Base-by-base conservation (phyloP, 1,140 invertebrate genomes). In the Bombus confusus region DNA sequence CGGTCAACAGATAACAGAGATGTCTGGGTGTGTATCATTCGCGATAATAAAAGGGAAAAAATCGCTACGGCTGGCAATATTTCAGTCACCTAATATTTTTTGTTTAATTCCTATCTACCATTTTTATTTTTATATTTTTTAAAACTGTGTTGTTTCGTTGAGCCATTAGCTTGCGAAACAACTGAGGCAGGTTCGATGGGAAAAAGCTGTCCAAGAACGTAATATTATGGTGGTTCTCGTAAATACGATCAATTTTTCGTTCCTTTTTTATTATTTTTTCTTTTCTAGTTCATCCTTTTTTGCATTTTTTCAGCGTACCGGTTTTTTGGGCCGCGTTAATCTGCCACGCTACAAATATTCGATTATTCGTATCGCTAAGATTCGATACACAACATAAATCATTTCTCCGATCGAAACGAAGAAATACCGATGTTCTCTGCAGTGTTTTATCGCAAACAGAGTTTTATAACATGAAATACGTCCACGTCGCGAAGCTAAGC, bases 1-100 rank as follows among this genome's bases (percentile, higher is more conserved):
- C 69, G 69, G 52, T 81, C n/a, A 73, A 81, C 80, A 34, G 52
- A 73, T 62, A 73, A 73, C 79, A 81, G 47, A 71, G 68, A 72
- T 52, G 22, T 37, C 31, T 6, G 43, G 22, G 12, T 22, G 64
- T 80, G 57, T 22, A 69, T 80, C 78, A 69, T 69, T n/a, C 78
- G 25, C 43, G 28, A 22, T 31, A 71, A 52, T 52, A 79, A 79
- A 68, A 43, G 62, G 1, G 18, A 71, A 31, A 79, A 57, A 31
- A 39, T 68, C 39, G 62, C n/a, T 25, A 22, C n/a, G 18, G 5
- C 3, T 41, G 31, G 68, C 52, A 28, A 8, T 62, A n/a, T 57
- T 39, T 59, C 76, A 66, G 22, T n/a, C 59, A 64, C 28, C 18
- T 15, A 9, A n/a, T 39, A 62, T 25, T 31, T 34, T 68, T 43